Evolutionary conservation across 53 echinoderm and acorn worm species (phyloP).

Genomic region (Crossaster papposus): DNA sequence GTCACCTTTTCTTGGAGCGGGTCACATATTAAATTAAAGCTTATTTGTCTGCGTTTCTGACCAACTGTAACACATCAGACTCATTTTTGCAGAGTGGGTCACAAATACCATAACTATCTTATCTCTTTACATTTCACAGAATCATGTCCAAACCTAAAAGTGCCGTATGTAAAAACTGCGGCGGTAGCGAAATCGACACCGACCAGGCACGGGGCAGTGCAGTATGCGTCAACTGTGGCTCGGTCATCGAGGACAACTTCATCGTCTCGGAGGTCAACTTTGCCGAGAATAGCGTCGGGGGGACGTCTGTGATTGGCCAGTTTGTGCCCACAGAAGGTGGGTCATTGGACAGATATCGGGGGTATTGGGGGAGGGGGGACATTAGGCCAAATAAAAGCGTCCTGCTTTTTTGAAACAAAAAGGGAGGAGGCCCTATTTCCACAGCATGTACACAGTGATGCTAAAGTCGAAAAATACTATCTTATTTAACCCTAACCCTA

Average conservation of each 20-base stretch:
- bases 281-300: constrained; percentile 90
- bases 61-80: too few relatives aligned
- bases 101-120: background rate
- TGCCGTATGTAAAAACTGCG: constrained; percentile 88
- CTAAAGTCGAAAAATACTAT: too few relatives aligned
- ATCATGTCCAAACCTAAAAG: constrained; percentile 81
- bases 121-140: background rate
- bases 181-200: constrained; percentile 93
- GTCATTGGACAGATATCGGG: background rate
- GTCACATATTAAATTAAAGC: too few relatives aligned
- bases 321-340: constrained; percentile 97
- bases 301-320: constrained; percentile 95
- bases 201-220: constrained; percentile 97
- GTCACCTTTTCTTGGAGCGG: too few relatives aligned
- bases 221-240: constrained; percentile 91
- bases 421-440: too few relatives aligned
- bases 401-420: too few relatives aligned
- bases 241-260: constrained; percentile 96
- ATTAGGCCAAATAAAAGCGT: too few relatives aligned
- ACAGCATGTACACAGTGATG: too few relatives aligned
- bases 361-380: too few relatives aligned
- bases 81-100: too few relatives aligned
- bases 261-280: constrained; percentile 94
- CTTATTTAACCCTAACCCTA: too few relatives aligned
- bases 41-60: too few relatives aligned